Percentiles rank a stretch among this genome's conserved stretches.
These are phyloP conservation scores for Falco peregrinus DNA, from an alignment of 2,797 vertebrate species.

Conservation along the genomic window DNA sequence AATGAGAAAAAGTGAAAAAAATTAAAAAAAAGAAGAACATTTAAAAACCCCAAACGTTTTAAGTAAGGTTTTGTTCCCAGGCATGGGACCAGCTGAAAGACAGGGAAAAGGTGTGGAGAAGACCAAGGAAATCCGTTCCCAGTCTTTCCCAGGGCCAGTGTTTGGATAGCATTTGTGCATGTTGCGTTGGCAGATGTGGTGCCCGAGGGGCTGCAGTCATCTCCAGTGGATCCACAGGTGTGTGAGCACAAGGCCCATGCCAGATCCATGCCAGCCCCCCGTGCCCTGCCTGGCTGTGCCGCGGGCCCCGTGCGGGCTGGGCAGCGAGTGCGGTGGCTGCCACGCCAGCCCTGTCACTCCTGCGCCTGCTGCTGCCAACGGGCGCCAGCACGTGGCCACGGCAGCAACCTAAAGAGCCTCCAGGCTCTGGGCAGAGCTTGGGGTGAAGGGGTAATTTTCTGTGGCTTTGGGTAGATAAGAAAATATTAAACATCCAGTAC, in stretches of 20 bases:
- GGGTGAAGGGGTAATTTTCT: not conserved
- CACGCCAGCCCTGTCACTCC: not conserved
- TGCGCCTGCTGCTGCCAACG: not conserved
- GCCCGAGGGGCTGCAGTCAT: not conserved
- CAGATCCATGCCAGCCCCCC: rapidly evolving
- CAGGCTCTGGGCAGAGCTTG: not conserved
- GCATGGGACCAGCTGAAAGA: not conserved
- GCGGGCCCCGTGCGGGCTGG: rapidly evolving
- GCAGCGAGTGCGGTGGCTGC: rapidly evolving
- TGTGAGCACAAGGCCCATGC: rapidly evolving
- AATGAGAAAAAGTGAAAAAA: not conserved
- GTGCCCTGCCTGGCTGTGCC: not conserved
- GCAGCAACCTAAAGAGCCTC: not conserved
- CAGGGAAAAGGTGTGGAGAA: not conserved
- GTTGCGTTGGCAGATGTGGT: not conserved
- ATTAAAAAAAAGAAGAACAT: not conserved
- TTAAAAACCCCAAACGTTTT: not conserved
- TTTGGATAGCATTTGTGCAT: not conserved
- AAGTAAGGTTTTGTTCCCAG: not conserved
- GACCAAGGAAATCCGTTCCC: not conserved
- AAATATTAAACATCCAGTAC: not conserved
- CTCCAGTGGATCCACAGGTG: not conserved
- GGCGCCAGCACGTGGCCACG: rapidly evolving
- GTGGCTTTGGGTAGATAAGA: not conserved
- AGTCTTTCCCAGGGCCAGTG: not conserved